These are phyloP conservation scores for Pentamera pediparva DNA, from an alignment of 53 echinoderm and acorn worm genomes.

Conservation along the genomic window DNA sequence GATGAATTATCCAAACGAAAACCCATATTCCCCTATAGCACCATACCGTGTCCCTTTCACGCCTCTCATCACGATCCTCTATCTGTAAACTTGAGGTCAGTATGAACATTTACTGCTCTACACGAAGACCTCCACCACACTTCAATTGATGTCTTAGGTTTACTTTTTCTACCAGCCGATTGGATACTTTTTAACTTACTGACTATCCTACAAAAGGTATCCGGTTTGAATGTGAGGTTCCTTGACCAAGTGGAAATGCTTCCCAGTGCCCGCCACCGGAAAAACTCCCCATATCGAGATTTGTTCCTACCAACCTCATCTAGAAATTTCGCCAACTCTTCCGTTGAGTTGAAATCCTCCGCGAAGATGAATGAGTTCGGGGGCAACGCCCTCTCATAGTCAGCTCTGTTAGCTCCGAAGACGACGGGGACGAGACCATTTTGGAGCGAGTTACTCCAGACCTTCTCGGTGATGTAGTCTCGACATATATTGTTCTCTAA, in stretches of 20 bases:
- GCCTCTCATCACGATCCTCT: neutral
- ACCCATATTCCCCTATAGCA: too few species aligned
- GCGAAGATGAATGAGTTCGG: constrained; percentile 73
- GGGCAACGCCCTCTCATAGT: constrained; percentile 64
- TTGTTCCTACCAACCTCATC: constrained; percentile 1
- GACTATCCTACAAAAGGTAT: constrained; percentile 4
- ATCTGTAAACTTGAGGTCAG: neutral
- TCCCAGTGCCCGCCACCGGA: neutral
- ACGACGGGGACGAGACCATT: constrained; percentile 65
- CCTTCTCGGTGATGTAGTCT: constrained; percentile 82
- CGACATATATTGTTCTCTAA: constrained; percentile 75
- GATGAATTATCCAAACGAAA: too few species aligned
- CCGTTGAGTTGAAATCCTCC: constrained; percentile 48
- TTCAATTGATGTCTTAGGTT: neutral
- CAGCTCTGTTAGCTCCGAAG: constrained; percentile 46
- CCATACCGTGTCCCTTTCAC: too few species aligned
- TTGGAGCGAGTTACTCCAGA: constrained; percentile 59
- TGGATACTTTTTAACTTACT: neutral
- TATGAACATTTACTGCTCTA: neutral
- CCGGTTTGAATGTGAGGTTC: neutral
- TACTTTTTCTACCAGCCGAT: neutral
- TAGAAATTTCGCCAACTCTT: neutral
- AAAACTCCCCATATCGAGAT: constrained; percentile 2
- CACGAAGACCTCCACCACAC: constrained; percentile 19
- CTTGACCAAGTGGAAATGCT: neutral